These are phyloP conservation scores for Mactromeris polynyma DNA, from an alignment of 2,888 invertebrate species.

Conservation along the genomic window DNA sequence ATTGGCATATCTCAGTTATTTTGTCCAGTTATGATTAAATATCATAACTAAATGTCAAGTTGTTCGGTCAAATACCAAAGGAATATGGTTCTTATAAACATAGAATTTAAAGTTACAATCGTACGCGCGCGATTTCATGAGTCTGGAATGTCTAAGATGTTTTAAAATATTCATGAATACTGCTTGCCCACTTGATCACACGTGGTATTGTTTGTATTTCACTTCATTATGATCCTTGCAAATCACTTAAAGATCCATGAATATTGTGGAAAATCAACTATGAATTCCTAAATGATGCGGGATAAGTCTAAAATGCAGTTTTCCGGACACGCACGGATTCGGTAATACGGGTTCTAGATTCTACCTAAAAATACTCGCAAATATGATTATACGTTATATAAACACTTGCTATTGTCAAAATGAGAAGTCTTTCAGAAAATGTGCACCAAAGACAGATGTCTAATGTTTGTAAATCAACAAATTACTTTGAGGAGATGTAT, in stretches of 20 bases:
- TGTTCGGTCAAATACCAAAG: conserved; percentile 44
- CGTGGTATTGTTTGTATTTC: conserved; percentile 60
- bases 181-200: conserved; percentile 34
- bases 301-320: conserved; percentile 2
- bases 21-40: conserved; percentile 40
- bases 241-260: conserved; percentile 28
- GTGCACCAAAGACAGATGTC: conserved; percentile 36
- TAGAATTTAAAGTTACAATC: background rate
- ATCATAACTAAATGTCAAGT: conserved; percentile 61
- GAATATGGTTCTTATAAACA: conserved; percentile 16
- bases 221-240: conserved; percentile 64
- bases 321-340: background rate
- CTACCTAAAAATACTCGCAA: background rate
- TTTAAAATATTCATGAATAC: conserved; percentile 2
- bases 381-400: background rate
- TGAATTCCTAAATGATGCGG: conserved; percentile 32
- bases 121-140: background rate
- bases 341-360: background rate
- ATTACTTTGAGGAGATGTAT: conserved; percentile 33
- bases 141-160: conserved; percentile 10
- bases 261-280: conserved; percentile 5
- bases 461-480: conserved; percentile 41
- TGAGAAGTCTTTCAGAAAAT: conserved; percentile 17
- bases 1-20: conserved; percentile 49
- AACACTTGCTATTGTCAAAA: conserved; percentile 6